Base-by-base conservation (phyloP, 1,140 invertebrate genomes). In the Tetragnatha versicolor region DNA sequence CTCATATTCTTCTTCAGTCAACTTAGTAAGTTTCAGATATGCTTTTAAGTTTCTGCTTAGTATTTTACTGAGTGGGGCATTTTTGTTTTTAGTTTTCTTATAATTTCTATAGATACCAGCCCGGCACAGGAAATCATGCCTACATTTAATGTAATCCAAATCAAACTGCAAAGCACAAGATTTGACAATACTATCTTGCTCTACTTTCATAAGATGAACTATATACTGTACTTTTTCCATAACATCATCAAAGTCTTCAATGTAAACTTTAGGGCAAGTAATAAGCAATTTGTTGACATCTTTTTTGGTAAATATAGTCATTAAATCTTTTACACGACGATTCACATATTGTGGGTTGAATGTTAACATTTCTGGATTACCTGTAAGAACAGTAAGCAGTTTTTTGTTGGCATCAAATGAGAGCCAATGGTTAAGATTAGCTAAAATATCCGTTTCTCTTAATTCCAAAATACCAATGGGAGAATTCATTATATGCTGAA, bases 101-200 rank as follows among this genome's bases (percentile, higher is more conserved):
- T n/a, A 6, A n/a, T 1, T 33, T 7, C 25, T 77, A 25, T 39
- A 77, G 33, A 12, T 12, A 14, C 73, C 73, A 20, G 60, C 31
- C 29, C 37, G 35, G 3, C 17, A 39, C 47, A 77, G 14, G 22
- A 77, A 66, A 29, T 12, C 4, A 25, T 77, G 73, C 20, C 73
- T 51, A 25, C 42, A 53, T 31, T 66, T 65, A 7, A 77, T 66
- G 17, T 53, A 35, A 20, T 66, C 20, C 7, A 77, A 53, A 45
- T 66, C 61, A 55, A 55, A 77, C 9, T 77, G 73, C n/a, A 77
- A 53, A 35, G 73, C 73, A 27, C 45, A 39, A 12, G 45, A 9
- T 31, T 77, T 77, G 6, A 77, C 73, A 31, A 77, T 77, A 22
- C 73, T 77, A 10, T 53, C 42, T 45, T 77, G 73, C 33, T 77